Base-by-base conservation (phyloP, 2,797 vertebrate genomes). In the Enteromius radiatus region DNA sequence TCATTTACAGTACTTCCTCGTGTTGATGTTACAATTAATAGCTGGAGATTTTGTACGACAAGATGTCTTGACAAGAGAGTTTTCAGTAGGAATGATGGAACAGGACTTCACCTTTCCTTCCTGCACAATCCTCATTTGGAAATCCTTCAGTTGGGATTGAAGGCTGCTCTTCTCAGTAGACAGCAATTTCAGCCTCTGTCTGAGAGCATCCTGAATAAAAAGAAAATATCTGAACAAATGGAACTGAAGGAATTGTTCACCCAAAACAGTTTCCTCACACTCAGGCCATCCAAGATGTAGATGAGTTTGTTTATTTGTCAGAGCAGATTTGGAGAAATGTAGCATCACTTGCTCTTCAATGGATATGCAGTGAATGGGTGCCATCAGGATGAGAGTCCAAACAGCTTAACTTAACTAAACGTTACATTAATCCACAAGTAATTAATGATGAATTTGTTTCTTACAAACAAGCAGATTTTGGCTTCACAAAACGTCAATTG, bases 61-160 rank as follows among this genome's bases (percentile, higher is more conserved):
- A 54, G 43, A 49, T 41, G 49, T 31, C 38, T 56, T n/a, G 7
- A 78, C 3, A 4, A 78, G 21, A 78, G 31, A 26, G 23, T 69
- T 69, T 68, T 68, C 31, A 28, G 43, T 26, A 31, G 8, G 1
- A 15, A 45, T 43, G 10, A 23, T 21, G 23, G 17, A 5, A 38
- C 11, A 67, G 59, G 54, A 67, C 59, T 78, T 56, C 4, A 98
- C 96, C 96, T 97, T 97, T 89, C 92, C 89, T 88, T 98, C 97
- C 89, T 96, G 95, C 68, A 96, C 92, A 36, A 95, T 90, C 80
- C 90, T 90, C 84, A 95, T 91, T 38, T 92, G 92, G 86, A 91
- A 96, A 84, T 96, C 93, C 92, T 93, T 95, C 82, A 97, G 91
- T 80, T 97, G 94, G 86, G 87, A 93, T 87, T 95, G 94, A 45